Conservation (phyloP, 2,888 invertebrate species). For the Tetranychus truncatus region DNA sequence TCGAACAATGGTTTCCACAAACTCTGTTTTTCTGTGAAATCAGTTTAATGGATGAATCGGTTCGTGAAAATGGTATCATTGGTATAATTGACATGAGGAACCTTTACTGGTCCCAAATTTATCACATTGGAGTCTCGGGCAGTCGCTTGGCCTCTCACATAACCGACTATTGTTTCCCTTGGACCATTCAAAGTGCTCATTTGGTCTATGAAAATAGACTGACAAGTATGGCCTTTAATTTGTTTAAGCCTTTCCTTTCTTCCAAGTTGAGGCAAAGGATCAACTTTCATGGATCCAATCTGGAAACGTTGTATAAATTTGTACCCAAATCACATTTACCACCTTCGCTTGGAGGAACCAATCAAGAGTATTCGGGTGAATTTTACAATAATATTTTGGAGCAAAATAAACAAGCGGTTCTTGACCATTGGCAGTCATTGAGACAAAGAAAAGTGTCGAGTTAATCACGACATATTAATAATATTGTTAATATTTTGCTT, state of each 20-base stretch:
- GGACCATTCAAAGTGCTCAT: not conserved
- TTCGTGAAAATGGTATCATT: not conserved
- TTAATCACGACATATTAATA: too few species aligned
- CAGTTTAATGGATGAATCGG: not conserved
- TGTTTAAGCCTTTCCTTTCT: not conserved
- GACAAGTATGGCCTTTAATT: not conserved
- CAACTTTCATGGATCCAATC: conserved; percentile 4
- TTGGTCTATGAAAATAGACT: not conserved
- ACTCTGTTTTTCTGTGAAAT: conserved; percentile 1
- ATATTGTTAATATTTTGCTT: too few species aligned
- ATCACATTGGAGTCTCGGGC: not conserved
- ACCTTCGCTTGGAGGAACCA: not conserved
- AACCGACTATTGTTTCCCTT: not conserved
- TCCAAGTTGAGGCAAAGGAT: not conserved
- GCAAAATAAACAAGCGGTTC: not conserved
- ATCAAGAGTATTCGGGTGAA: not conserved
- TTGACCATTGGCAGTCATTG: not conserved
- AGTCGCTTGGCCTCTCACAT: not conserved
- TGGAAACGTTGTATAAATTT: not conserved
- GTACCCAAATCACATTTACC: not conserved
- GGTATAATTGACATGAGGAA: not conserved
- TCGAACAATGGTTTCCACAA: not conserved
- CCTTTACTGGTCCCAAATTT: not conserved
- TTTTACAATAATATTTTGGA: not conserved
- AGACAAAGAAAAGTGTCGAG: not conserved